A percentile compares a stretch with the other conserved stretches of the same genome.
Evolutionary conservation across 2,113 vertebrate species (phyloP).

Genomic region (Naja naja): DNA sequence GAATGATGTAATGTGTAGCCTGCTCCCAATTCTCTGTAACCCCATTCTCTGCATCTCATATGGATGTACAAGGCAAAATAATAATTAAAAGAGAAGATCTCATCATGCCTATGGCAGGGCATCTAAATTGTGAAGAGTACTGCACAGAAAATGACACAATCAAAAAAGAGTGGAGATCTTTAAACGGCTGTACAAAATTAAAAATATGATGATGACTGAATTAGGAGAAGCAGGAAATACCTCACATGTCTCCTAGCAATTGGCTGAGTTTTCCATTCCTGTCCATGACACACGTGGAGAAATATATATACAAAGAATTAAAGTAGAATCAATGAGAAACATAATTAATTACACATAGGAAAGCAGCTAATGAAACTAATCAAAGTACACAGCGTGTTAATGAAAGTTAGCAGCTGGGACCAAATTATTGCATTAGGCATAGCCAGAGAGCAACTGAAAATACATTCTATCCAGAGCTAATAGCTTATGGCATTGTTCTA

Average conservation of each 20-base stretch:
- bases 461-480: neutral
- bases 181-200: neutral
- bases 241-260: neutral
- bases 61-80: neutral
- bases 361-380: constrained; percentile 20
- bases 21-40: neutral
- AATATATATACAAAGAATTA: constrained; percentile 22
- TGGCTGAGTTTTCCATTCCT: neutral
- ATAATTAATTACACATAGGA: constrained; percentile 18
- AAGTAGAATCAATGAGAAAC: constrained; percentile 33
- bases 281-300: neutral
- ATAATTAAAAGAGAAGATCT: neutral
- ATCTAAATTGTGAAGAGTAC: neutral
- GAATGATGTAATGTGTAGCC: neutral
- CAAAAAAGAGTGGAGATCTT: neutral
- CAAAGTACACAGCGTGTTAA: neutral
- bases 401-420: constrained; percentile 27
- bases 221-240: neutral
- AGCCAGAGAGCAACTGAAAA: neutral
- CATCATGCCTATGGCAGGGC: neutral
- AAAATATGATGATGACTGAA: neutral
- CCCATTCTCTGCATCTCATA: neutral
- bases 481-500: constrained; percentile 18
- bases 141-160: neutral
- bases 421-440: neutral